Evolutionary conservation across 35 echinoderm and acorn worm species (phyloP).

Genomic region (Apostichopus parvimensis): DNA sequence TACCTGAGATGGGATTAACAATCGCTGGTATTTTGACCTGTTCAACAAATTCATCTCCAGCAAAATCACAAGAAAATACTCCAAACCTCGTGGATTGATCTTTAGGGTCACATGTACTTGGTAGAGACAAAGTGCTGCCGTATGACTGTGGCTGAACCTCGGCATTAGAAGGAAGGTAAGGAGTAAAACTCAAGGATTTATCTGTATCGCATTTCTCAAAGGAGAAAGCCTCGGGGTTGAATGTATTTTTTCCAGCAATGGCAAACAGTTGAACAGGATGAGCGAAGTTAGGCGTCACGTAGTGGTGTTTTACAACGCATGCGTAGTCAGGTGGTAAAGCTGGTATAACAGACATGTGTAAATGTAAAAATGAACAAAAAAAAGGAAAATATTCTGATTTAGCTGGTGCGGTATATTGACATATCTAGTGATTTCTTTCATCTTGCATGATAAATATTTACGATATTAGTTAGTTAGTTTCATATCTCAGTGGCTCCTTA

Average conservation of each 20-base stretch:
- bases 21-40: not conserved
- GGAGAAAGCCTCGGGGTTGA: not conserved
- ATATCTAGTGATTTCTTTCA: no score
- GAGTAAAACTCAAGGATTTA: no score
- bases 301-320: not conserved
- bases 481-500: no score
- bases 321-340: constrained; percentile 4
- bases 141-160: not conserved
- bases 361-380: no score
- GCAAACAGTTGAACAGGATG: not conserved
- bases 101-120: not conserved
- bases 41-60: not conserved
- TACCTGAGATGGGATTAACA: not conserved
- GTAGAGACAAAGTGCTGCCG: not conserved
- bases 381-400: no score
- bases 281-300: not conserved
- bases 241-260: not conserved
- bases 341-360: not conserved
- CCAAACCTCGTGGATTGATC: not conserved
- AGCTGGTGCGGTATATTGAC: no score
- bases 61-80: not conserved
- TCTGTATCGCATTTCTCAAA: not conserved
- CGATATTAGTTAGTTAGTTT: no score
- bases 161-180: not conserved
- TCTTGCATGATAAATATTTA: no score